A percentile compares a stretch with the other conserved stretches of the same genome.
Conservation (phyloP, 2,797 vertebrate species). For the Gastrophryne carolinensis region DNA sequence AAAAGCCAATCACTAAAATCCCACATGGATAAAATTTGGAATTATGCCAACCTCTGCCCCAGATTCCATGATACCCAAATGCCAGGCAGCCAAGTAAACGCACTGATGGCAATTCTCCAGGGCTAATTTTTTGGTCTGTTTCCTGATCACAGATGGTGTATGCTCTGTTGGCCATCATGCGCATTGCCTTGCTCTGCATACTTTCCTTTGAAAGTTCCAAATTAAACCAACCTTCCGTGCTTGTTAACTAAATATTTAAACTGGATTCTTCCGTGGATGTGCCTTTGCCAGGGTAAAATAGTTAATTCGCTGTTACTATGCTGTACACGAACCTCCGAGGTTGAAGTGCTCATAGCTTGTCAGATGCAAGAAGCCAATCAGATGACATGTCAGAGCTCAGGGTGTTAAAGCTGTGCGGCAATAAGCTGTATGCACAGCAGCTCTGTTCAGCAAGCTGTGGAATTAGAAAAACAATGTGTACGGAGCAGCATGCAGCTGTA, state of each 20-base stretch:
- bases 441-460: conserved; percentile 43
- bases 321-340: neutral
- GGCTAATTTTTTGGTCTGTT: conserved; percentile 7
- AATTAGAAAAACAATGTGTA: conserved; percentile 31
- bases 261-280: neutral
- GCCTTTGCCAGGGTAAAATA: neutral
- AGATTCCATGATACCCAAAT: conserved; percentile 7
- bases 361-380: neutral
- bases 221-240: neutral
- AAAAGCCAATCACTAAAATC: conserved; percentile 12
- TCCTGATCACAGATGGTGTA: conserved; percentile 33
- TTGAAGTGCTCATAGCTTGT: neutral
- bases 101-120: conserved; percentile 22
- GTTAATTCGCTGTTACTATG: neutral
- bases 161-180: conserved; percentile 7
- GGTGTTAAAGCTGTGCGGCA: conserved; percentile 13
- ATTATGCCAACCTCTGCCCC: conserved; percentile 30
- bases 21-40: neutral
- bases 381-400: neutral
- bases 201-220: conserved; percentile 29
- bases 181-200: conserved; percentile 35
- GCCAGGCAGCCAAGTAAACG: conserved; percentile 21
- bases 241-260: conserved; percentile 7
- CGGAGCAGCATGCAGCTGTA: conserved; percentile 38
- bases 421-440: conserved; percentile 23